phyloP scores from a whole-genome alignment of 2,113 vertebrate species.

The Columba livia region DNA sequence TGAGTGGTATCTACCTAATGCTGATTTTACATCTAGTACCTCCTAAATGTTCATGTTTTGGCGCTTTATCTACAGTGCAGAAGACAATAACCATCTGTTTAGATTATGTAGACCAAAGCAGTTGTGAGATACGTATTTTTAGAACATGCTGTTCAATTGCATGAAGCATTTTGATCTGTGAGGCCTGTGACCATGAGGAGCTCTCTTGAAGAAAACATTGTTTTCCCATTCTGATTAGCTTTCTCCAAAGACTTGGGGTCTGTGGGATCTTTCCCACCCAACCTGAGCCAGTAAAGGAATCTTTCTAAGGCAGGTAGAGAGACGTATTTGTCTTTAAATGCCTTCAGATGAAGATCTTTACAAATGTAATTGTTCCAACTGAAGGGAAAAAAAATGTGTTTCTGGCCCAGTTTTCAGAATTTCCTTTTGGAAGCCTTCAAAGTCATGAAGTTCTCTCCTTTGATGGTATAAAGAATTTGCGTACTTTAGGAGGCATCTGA shows the following conservation, averaged over 20 bases:
- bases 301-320: background rate
- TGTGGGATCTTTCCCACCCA: background rate
- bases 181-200: background rate
- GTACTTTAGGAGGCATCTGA: background rate
- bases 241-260: background rate
- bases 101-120: background rate
- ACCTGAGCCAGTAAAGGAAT: background rate
- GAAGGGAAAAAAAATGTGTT: background rate
- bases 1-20: background rate
- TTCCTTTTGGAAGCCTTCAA: background rate
- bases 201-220: background rate
- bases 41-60: background rate
- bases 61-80: background rate
- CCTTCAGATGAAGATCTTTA: background rate
- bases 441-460: background rate
- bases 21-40: background rate
- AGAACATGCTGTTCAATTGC: background rate
- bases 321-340: background rate
- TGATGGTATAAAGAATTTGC: background rate
- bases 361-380: background rate
- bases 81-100: background rate
- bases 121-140: background rate
- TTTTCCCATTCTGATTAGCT: background rate
- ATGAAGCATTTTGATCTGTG: background rate
- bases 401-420: background rate